Evolutionary conservation across 2,797 vertebrate genomes (phyloP).

Genomic region (Hydrocynus forskahlii): DNA sequence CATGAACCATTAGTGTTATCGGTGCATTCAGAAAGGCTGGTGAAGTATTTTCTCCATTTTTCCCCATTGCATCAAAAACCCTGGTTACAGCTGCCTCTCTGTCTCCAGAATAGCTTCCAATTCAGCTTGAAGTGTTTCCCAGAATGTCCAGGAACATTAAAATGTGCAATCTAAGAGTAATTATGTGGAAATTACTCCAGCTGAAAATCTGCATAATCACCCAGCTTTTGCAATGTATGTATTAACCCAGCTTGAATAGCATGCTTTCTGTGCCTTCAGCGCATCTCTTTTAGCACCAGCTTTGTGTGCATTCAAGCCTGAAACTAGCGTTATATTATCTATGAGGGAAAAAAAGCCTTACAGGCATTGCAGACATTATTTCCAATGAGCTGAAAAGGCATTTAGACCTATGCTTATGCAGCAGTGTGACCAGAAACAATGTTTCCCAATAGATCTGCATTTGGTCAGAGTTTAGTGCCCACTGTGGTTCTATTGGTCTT

Average conservation of each 20-base stretch:
- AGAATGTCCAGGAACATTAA: slow-evolving; percentile 62
- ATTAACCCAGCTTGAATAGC: slow-evolving; percentile 51
- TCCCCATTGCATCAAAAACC: slow-evolving; percentile 4
- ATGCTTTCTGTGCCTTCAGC: slow-evolving; percentile 22
- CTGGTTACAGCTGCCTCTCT: slow-evolving; percentile 55
- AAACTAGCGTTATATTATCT: slow-evolving; percentile 61
- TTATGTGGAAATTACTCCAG: slow-evolving; percentile 59
- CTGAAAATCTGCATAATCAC: slow-evolving; percentile 61
- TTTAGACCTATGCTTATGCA: slow-evolving; percentile 34
- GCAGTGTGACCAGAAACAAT: slow-evolving; percentile 19
- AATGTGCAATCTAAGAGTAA: slow-evolving; percentile 63
- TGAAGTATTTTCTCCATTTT: slow-evolving; percentile 30
- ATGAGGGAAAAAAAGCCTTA: slow-evolving; percentile 40
- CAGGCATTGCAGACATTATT: slow-evolving; percentile 50
- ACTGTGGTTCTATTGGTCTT: background rate
- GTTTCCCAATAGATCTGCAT: background rate
- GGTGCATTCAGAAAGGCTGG: slow-evolving; percentile 9
- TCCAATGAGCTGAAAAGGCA: slow-evolving; percentile 46
- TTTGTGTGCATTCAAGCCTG: slow-evolving; percentile 57
- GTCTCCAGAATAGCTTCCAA: slow-evolving; percentile 49
- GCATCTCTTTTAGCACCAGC: slow-evolving; percentile 45
- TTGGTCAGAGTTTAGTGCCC: background rate
- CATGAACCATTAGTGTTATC: slow-evolving; percentile 18
- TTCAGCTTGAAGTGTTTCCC: slow-evolving; percentile 56
- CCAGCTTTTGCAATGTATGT: slow-evolving; percentile 55